These are phyloP conservation scores for Helicolenus hilgendorfi DNA, from an alignment of 2,797 vertebrate species.

Conservation along the genomic window DNA sequence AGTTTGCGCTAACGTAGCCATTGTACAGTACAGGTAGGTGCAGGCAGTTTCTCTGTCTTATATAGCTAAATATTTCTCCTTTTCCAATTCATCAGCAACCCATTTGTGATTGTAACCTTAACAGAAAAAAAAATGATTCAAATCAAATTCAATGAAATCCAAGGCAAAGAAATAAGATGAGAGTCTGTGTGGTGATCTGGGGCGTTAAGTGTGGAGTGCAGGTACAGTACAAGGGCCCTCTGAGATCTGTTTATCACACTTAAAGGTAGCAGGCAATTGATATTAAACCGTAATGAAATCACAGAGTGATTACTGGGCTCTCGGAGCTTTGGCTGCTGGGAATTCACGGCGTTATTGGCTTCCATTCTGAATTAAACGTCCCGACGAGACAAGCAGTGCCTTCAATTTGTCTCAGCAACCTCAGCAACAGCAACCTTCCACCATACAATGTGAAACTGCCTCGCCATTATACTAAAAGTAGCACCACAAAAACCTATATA, in stretches of 20 bases:
- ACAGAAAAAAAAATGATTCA: neutral
- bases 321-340: slow-evolving; percentile 52
- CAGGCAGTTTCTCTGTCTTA: slow-evolving; percentile 31
- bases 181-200: slow-evolving; percentile 21
- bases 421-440: slow-evolving; percentile 44
- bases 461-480: slow-evolving; percentile 67
- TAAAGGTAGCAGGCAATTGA: slow-evolving; percentile 46
- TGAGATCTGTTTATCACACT: slow-evolving; percentile 51
- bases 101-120: slow-evolving; percentile 14
- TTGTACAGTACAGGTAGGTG: slow-evolving; percentile 66
- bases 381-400: slow-evolving; percentile 10
- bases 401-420: slow-evolving; percentile 33
- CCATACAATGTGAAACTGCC: slow-evolving; percentile 53
- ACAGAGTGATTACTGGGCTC: slow-evolving; percentile 45
- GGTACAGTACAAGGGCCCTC: slow-evolving; percentile 54
- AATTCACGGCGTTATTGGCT: slow-evolving; percentile 59
- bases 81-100: slow-evolving; percentile 28
- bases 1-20: slow-evolving; percentile 35
- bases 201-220: slow-evolving; percentile 37
- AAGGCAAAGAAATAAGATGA: slow-evolving; percentile 41
- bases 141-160: slow-evolving; percentile 21
- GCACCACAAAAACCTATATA: slow-evolving; percentile 86
- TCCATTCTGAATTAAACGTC: slow-evolving; percentile 28
- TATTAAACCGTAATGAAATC: slow-evolving; percentile 44
- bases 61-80: slow-evolving; percentile 16